Conservation (phyloP, 2,113 vertebrate species). For the Percina caprodes region DNA sequence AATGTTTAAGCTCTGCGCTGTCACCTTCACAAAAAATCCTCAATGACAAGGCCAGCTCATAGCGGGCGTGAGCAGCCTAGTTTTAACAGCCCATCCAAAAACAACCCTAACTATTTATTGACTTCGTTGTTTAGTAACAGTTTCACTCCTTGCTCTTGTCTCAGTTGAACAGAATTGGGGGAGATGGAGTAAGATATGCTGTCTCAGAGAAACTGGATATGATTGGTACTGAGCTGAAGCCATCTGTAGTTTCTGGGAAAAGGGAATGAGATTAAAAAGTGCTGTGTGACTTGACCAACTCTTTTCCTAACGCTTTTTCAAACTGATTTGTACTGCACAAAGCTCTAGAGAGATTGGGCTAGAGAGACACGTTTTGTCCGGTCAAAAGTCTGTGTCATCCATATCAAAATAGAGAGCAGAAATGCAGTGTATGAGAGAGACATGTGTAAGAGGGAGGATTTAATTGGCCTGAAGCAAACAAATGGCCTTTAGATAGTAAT, state of each 20-base stretch:
- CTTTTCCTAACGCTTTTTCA: conserved; percentile 61
- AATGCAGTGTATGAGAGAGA: not conserved
- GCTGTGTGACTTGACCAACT: conserved; percentile 62
- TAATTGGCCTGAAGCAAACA: not conserved
- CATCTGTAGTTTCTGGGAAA: conserved; percentile 49
- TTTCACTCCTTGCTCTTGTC: conserved; percentile 41
- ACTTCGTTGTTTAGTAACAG: conserved; percentile 55
- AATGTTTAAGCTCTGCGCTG: conserved; percentile 27
- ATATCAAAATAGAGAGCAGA: conserved; percentile 40
- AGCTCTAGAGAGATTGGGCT: conserved; percentile 44
- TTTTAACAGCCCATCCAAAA: conserved; percentile 26
- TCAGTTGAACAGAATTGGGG: conserved; percentile 44
- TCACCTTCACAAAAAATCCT: conserved; percentile 35
- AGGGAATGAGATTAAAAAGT: conserved; percentile 57
- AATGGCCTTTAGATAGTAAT: not conserved
- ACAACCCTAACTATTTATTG: conserved; percentile 54
- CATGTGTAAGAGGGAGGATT: not conserved
- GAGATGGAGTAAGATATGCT: conserved; percentile 55
- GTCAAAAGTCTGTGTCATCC: conserved; percentile 42
- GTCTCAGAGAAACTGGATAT: conserved; percentile 54
- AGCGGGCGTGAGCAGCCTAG: not conserved
- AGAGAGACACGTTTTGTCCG: conserved; percentile 33
- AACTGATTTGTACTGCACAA: conserved; percentile 60
- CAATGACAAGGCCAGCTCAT: conserved; percentile 33
- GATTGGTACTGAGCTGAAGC: conserved; percentile 61